Base-by-base conservation (phyloP, 2,797 vertebrate genomes). In the Poeciliopsis infans region DNA sequence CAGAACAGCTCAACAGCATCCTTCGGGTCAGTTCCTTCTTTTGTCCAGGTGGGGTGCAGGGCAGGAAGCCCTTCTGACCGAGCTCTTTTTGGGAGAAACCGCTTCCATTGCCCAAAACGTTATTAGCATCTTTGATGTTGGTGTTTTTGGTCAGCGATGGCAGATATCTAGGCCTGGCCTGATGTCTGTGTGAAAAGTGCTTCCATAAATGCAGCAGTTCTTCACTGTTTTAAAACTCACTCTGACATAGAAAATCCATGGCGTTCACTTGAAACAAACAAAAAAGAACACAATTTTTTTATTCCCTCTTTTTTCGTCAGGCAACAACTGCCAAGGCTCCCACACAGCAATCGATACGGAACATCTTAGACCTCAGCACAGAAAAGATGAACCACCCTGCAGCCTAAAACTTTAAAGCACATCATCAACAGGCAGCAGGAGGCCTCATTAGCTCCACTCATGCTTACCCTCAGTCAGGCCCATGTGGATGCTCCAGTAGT, bases 401-500 rank as follows among this genome's bases (percentile, higher is more conserved):
- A 70, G 66, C 36, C 8, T 51, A 31, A 49, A 46, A 77, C 49
- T 20, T 36, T 43, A 28, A 74, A 69, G 71, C 25, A 33, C 8
- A 25, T n/a, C 64, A 77, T 82, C 75, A 55, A 74, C 33, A 39
- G 36, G 74, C 77, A 82, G 77, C 81, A 76, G 75, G 72, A 78
- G 20, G 72, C 46, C 53, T 78, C 28, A 78, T 84, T 76, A 79
- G 43, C 59, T 70, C 49, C 76, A 46, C 20, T 61, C 49, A 28
- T 36, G 7, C 28, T 77, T 93, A 98, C 97, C 97, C 85, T 97
- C 97, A 0, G 96, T 95, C 85, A 97, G 94, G 74, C 98, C 97
- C 88, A 97, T 95, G 92, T 98, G 97, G 79, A 98, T 98, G 89
- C 97, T 97, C 98, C 98, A 99, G 95, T 98, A 99, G 92, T 97